A percentile compares a stretch with the other conserved stretches of the same genome.
phyloP scores from a whole-genome alignment of 2,888 invertebrate genomes.

The Ormyrus labotus region DNA sequence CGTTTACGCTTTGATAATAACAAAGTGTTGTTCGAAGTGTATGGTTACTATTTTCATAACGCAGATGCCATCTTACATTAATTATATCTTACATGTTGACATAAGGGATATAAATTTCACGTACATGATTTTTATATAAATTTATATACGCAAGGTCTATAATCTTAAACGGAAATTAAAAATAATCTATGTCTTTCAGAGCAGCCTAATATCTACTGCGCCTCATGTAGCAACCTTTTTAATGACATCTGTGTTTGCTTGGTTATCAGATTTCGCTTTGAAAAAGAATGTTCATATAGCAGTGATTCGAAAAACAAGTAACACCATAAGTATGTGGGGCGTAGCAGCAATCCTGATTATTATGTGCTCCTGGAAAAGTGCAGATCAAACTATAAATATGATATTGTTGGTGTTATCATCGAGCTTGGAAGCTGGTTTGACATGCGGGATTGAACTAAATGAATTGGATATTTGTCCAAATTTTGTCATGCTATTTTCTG shows the following conservation, averaged over 20 bases:
- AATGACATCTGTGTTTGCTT: conserved; percentile 76
- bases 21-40: conserved; percentile 88
- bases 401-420: conserved; percentile 66
- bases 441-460: conserved; percentile 74
- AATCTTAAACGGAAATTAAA: too few relatives aligned
- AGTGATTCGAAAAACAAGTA: conserved; percentile 72
- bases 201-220: conserved; percentile 77
- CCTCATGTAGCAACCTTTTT: conserved; percentile 79
- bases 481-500: conserved; percentile 76
- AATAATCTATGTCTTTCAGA: conserved; percentile 69
- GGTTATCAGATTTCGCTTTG: conserved; percentile 75
- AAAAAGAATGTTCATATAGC: conserved; percentile 65
- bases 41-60: conserved; percentile 85
- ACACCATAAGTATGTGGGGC: conserved; percentile 78
- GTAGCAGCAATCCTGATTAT: conserved; percentile 75
- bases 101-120: conserved; percentile 77
- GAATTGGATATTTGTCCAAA: conserved; percentile 77
- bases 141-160: too few relatives aligned
- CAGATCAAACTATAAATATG: conserved; percentile 60
- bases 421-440: conserved; percentile 68
- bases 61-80: conserved; percentile 88
- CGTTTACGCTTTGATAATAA: conserved; percentile 85
- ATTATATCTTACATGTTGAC: conserved; percentile 82
- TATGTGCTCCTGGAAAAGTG: conserved; percentile 57
- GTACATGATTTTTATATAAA: too few relatives aligned